Base-by-base conservation (phyloP, 2,888 invertebrate genomes). In the Himalopsyche kuldschensis region DNA sequence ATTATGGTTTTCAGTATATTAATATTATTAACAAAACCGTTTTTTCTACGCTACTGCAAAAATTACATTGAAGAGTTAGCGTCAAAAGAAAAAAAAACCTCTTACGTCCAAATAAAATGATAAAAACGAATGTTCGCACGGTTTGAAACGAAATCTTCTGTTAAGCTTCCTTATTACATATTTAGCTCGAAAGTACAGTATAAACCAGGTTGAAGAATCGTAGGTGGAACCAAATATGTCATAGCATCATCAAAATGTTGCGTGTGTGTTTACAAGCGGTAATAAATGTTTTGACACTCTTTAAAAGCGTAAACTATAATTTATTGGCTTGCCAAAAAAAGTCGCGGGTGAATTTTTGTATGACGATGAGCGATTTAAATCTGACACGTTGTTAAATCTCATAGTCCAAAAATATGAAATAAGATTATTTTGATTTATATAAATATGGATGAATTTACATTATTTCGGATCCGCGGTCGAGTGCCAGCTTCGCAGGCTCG, bases 231-330 rank as follows among this genome's bases (percentile, higher is more conserved):
- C 27, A 55, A 32, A 81, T 81, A 76, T 81, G 81, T 81, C 81
- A 76, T 30, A 48, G 30, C 32, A 30, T 75, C 81, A 31, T 76
- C 81, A 75, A 75, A 41, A 27, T 69, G 41, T 75, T 76, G 81
- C 81, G 77, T 35, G 35, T 24, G 55, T 77, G 41, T 77, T 17
- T 35, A 24, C 77, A 32, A 41, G 75, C 76, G 30, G 24, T 76
- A 47, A 76, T 81, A 81, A 81, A 81, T 76, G 81, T 78, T 80
- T 75, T 69, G 78, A 35, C 81, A 75, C 82, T 84, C 82, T 84
- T 84, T 79, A 48, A 55, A 31, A 75, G 75, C n/a, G 32, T 75
- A 31, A 30, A 75, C n/a, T 32, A 41, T 63, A 75, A 75, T 80
- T 80, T 75, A 80, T 80, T 24, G 80, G 27, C 69, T 20, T 31